phyloP scores from a whole-genome alignment of 2,888 invertebrate species.

The Hypercompe scribonia region DNA sequence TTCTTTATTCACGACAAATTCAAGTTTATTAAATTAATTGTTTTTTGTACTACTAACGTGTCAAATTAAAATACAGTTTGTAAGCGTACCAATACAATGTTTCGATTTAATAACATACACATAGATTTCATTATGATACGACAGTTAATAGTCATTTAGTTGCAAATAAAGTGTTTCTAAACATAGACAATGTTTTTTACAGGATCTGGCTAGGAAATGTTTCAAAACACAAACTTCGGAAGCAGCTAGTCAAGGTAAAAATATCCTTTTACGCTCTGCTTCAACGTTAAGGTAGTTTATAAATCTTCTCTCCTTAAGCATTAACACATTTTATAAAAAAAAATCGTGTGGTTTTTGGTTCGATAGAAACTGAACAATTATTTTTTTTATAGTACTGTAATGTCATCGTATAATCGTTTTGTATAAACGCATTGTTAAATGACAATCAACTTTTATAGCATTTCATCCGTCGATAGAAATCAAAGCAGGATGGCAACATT shows the following conservation, averaged over 20 bases:
- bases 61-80: too few relatives aligned
- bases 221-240: not conserved
- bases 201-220: not conserved
- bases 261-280: not conserved
- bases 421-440: not conserved
- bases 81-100: too few relatives aligned
- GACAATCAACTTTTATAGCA: not conserved
- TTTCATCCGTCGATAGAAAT: not conserved
- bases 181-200: not conserved
- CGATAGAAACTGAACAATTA: not conserved
- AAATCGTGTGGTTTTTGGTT: not conserved
- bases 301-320: not conserved
- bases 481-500: slow-evolving; percentile 11
- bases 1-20: too few relatives aligned
- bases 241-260: not conserved
- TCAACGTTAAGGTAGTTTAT: not conserved
- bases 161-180: not conserved
- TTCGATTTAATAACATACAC: too few relatives aligned
- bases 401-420: not conserved
- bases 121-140: too few relatives aligned
- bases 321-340: not conserved
- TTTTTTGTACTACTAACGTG: too few relatives aligned
- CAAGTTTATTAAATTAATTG: too few relatives aligned
- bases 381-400: too few relatives aligned
- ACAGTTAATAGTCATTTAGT: not conserved